Conservation (phyloP, 2,888 invertebrate species). For the Lapara coniferarum region DNA sequence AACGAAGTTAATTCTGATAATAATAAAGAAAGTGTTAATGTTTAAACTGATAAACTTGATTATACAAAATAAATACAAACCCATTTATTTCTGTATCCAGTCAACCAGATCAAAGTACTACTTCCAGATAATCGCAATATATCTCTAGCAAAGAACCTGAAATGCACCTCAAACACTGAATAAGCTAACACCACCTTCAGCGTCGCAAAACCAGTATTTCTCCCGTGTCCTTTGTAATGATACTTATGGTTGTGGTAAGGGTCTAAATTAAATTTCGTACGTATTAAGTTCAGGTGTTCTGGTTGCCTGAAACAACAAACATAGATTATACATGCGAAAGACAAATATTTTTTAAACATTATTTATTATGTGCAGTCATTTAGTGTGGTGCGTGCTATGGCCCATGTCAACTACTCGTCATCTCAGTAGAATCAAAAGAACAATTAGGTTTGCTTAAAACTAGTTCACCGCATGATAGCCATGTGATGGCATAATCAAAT, state of each 20-base stretch:
- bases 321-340: not conserved
- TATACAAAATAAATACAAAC: slow-evolving; percentile 42
- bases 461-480: no score
- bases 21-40: no score
- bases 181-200: slow-evolving; percentile 70
- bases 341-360: not conserved
- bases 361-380: not conserved
- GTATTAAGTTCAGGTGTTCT: slow-evolving; percentile 62
- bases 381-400: no score
- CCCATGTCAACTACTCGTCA: no score
- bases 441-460: no score
- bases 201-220: slow-evolving; percentile 50
- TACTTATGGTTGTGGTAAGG: slow-evolving; percentile 62
- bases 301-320: slow-evolving; percentile 51
- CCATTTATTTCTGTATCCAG: slow-evolving; percentile 72
- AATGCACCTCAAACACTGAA: slow-evolving; percentile 84
- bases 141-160: slow-evolving; percentile 84
- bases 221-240: slow-evolving; percentile 50
- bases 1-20: no score
- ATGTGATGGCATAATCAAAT: no score
- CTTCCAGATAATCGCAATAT: slow-evolving; percentile 82
- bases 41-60: not conserved
- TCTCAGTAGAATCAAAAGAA: no score
- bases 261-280: slow-evolving; percentile 63
- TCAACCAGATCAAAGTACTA: slow-evolving; percentile 65